Conservation (phyloP, 1,140 invertebrate genomes). For the Drosophila quadrilineata region DNA sequence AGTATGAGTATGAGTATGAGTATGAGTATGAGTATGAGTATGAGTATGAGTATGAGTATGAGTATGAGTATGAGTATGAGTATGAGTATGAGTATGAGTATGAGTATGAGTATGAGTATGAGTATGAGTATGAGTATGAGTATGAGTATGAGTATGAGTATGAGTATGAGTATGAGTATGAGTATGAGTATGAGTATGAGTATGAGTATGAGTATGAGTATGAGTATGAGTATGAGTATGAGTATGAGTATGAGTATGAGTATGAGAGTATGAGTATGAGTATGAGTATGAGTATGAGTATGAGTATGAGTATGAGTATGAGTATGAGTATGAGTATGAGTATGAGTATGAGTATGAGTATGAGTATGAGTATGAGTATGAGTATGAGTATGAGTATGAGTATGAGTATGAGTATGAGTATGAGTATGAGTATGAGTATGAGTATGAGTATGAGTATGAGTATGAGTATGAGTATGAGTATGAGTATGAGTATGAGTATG, state of each 20-base stretch:
- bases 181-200: neutral
- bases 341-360: neutral
- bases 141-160: neutral
- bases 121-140: neutral
- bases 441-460: too few relatives aligned
- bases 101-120: neutral
- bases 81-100: neutral
- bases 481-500: too few relatives aligned
- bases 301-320: neutral
- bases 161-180: neutral
- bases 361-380: neutral
- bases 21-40: too few relatives aligned
- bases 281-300: neutral
- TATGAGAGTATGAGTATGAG: too few relatives aligned
- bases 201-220: neutral
- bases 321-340: neutral
- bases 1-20: too few relatives aligned
- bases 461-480: too few relatives aligned
- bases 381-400: neutral
- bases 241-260: too few relatives aligned
- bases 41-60: too few relatives aligned
- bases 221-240: too few relatives aligned
- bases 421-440: neutral
- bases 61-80: neutral
- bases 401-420: too few relatives aligned